Base-by-base conservation (phyloP, 2,113 vertebrate species). In the Amazona vittata region DNA sequence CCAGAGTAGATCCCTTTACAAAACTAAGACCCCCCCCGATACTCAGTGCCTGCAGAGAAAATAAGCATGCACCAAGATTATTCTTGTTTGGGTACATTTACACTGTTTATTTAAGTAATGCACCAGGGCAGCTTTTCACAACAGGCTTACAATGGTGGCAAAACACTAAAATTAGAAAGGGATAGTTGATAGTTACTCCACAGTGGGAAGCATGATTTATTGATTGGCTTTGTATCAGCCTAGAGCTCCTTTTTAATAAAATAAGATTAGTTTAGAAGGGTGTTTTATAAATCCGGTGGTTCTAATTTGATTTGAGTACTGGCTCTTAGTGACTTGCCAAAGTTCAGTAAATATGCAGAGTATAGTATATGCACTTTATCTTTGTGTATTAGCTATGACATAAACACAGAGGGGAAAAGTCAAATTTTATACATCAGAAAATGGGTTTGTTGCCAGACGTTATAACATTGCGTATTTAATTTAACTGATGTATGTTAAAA, bases 401-500 rank as follows among this genome's bases (percentile, higher is more conserved):
- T 93, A 97, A 97, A 97, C 93, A 96, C 52, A 89, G 91, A 88
- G 83, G 90, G 89, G 83, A 89, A 95, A 97, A 96, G 89, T 96
- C 94, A 95, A 89, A 96, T 90, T 90, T 96, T 97, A 96, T 96
- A 94, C 46, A 92, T 93, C 93, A 94, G 79, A 94, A 86, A 92
- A 79, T 57, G 89, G 87, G 91, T 88, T 95, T 95, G 83, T 87
- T 97, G 95, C 94, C 96, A 97, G 95, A 96, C 53, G 65, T 89
- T 89, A 62, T 86, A 96, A 94, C 71, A 43, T 33, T 59, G 68
- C 33, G 21, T 89, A 95, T 93, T 96, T 97, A 95, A 94, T 90
- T 97, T 98, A 97, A 97, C 92, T 95, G 96, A 97, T 91, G 71
- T 89, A 97, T 89, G 93, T 96, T 95, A 96, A 97, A 96, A 94